Percentiles rank a stretch among this genome's conserved stretches.
These are phyloP conservation scores for Synergus umbraculus DNA, from an alignment of 2,888 invertebrate species.

Conservation along the genomic window DNA sequence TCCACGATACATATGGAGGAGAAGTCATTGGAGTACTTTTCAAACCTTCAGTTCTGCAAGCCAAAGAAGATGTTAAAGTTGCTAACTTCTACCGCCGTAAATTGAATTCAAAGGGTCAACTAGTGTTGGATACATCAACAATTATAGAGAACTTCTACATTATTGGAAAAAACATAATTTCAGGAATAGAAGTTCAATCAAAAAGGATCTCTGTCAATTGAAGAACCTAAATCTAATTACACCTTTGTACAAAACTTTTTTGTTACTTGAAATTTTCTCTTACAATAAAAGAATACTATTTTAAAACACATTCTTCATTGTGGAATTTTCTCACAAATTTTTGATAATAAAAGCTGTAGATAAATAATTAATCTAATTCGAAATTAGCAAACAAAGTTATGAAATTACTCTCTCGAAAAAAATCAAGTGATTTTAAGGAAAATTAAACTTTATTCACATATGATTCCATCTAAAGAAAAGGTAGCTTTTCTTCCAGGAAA, in stretches of 20 bases:
- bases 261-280: neutral
- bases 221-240: neutral
- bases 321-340: neutral
- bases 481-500: neutral
- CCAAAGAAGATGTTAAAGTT: conserved; percentile 85
- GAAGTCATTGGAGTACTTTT: conserved; percentile 90
- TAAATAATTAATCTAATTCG: neutral
- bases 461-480: conserved; percentile 12
- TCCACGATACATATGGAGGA: conserved; percentile 94
- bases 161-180: conserved; percentile 84
- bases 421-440: conserved; percentile 17
- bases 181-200: conserved; percentile 77
- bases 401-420: neutral
- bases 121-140: conserved; percentile 83
- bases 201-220: conserved; percentile 41
- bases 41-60: conserved; percentile 84
- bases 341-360: neutral
- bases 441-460: conserved; percentile 39
- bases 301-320: neutral
- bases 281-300: conserved; percentile 12
- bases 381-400: neutral
- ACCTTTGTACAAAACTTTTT: conserved; percentile 21
- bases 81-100: conserved; percentile 80
- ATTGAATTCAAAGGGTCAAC: conserved; percentile 76
- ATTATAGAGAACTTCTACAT: conserved; percentile 85